Percentiles rank a stretch among this genome's conserved stretches.
Evolutionary conservation across 1,140 invertebrate species (phyloP).

Genomic region (Teleopsis dalmanni): DNA sequence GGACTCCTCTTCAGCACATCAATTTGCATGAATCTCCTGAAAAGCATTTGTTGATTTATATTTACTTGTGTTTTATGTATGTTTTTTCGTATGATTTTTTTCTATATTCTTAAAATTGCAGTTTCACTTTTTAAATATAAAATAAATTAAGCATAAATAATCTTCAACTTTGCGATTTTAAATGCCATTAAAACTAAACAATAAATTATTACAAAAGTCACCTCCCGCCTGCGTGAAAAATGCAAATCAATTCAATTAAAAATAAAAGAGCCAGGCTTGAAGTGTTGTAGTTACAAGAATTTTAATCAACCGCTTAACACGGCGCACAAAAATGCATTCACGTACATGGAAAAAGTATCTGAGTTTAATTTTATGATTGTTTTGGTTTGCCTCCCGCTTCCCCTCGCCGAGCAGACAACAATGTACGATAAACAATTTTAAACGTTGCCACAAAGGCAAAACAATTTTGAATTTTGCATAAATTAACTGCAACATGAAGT

Average conservation of each 20-base stretch:
- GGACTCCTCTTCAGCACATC: too few relatives aligned
- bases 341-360: background rate
- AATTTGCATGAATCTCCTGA: too few relatives aligned
- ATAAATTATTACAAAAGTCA: too few relatives aligned
- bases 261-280: conserved; percentile 1
- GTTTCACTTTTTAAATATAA: too few relatives aligned
- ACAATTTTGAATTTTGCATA: conserved; percentile 12
- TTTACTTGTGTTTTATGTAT: too few relatives aligned
- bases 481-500: conserved; percentile 13
- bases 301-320: conserved; percentile 17
- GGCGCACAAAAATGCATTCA: conserved; percentile 1
- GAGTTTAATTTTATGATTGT: background rate
- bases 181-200: too few relatives aligned
- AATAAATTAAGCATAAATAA: too few relatives aligned
- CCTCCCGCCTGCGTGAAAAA: conserved; percentile 17
- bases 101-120: too few relatives aligned
- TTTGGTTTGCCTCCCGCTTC: conserved; percentile 6
- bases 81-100: too few relatives aligned
- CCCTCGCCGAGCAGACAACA: too few relatives aligned
- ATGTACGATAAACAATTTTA: conserved; percentile 9
- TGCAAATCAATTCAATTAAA: conserved; percentile 18
- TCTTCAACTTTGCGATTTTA: too few relatives aligned
- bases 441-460: conserved; percentile 4
- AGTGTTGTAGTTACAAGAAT: conserved; percentile 16
- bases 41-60: too few relatives aligned